A percentile compares a stretch with the other conserved stretches of the same genome.
These are phyloP conservation scores for Pammene fasciana DNA, from an alignment of 2,888 invertebrate genomes.

Conservation along the genomic window DNA sequence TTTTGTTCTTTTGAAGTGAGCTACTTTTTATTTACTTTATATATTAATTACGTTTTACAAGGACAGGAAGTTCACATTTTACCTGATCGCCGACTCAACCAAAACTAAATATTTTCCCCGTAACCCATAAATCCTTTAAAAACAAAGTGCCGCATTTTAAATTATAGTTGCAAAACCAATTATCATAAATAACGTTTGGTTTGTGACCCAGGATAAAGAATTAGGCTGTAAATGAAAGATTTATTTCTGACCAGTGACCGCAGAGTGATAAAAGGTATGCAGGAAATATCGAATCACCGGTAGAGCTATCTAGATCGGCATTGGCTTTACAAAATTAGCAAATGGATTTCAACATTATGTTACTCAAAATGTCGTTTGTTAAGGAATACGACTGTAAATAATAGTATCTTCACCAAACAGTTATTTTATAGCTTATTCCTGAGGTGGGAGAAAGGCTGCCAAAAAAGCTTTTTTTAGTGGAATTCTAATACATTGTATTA, in stretches of 20 bases:
- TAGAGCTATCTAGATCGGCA: conserved; percentile 22
- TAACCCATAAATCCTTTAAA: conserved; percentile 49
- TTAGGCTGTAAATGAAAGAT: conserved; percentile 53
- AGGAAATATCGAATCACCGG: conserved; percentile 53
- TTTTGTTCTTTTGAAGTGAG: too few species aligned
- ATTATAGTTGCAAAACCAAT: conserved; percentile 56
- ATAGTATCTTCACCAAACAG: too few species aligned
- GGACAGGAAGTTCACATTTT: background rate
- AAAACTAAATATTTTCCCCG: conserved; percentile 16
- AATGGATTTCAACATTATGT: too few species aligned
- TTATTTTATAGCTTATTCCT: too few species aligned
- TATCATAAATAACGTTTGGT: conserved; percentile 49
- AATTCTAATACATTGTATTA: too few species aligned
- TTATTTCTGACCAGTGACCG: conserved; percentile 52
- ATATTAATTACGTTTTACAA: too few species aligned
- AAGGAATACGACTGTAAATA: too few species aligned
- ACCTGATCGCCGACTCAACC: conserved; percentile 25
- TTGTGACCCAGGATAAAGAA: conserved; percentile 39
- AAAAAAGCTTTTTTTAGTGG: too few species aligned
- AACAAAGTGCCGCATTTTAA: conserved; percentile 50
- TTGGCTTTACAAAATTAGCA: background rate
- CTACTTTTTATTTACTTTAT: too few species aligned
- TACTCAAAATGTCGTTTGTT: too few species aligned
- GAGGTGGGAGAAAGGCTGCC: too few species aligned
- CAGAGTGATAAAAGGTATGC: conserved; percentile 50